A percentile compares a stretch with the other conserved stretches of the same genome.
Conservation (phyloP, 1,140 invertebrate species). For the Drosophila kepulauana region DNA sequence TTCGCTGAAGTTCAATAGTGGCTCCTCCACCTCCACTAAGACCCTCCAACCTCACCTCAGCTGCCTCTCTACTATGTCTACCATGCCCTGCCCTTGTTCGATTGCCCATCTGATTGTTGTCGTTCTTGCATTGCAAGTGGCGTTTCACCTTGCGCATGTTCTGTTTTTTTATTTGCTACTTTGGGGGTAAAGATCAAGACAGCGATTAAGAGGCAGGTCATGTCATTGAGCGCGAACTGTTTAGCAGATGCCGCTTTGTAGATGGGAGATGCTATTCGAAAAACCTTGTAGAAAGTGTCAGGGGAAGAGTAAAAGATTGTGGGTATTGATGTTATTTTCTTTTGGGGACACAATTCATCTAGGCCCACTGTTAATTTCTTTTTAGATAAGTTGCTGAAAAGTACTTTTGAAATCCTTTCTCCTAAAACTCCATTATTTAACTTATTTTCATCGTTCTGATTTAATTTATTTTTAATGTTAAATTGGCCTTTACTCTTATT, state of each 20-base stretch:
- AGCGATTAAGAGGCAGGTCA: slow-evolving; percentile 6
- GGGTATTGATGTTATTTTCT: too few species aligned
- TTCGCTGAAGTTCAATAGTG: slow-evolving; percentile 67
- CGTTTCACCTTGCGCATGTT: slow-evolving; percentile 64
- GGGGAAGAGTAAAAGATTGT: too few species aligned
- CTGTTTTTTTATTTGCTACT: slow-evolving; percentile 2
- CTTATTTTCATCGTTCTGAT: too few species aligned
- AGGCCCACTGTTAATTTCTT: too few species aligned
- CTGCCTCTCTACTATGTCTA: too few species aligned
- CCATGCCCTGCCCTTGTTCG: background rate
- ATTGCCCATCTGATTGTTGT: slow-evolving; percentile 42
- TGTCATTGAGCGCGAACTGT: slow-evolving; percentile 13
- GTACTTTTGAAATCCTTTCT: too few species aligned
- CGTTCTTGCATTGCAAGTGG: slow-evolving; percentile 26
- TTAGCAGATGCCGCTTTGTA: background rate
- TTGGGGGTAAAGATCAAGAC: slow-evolving; percentile 24
- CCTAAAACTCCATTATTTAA: too few species aligned
- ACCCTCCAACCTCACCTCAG: background rate
- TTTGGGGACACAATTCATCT: too few species aligned
- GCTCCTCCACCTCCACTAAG: slow-evolving; percentile 3
- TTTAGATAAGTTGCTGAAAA: too few species aligned
- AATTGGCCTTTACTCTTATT: too few species aligned
- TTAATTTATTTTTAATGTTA: too few species aligned
- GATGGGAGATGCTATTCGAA: too few species aligned
- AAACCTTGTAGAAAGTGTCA: background rate